Evolutionary conservation across 2,113 vertebrate genomes (phyloP), one percentile per base, ranked within the genome.

Genomic region (Climacteris rufus): DNA sequence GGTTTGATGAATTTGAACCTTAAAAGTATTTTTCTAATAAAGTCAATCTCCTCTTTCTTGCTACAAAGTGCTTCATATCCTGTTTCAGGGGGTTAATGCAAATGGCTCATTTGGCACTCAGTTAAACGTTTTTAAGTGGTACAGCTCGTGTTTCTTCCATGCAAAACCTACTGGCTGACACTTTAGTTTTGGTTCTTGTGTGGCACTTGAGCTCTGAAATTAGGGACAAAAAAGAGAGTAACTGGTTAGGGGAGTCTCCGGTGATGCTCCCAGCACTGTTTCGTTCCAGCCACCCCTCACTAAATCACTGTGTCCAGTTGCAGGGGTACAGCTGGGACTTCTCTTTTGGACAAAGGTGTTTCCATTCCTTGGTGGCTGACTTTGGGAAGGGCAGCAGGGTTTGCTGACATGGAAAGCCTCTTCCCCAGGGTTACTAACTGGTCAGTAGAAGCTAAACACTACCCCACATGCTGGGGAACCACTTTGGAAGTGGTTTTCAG

Each of bases 1-100:
- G 52, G 45, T 68, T 95, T 17, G n/a, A 83, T 94, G 25, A 77
- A 92, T 96, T 94, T 92, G 79, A 81, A 78, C 79, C 86, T 88
- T 93, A 45, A 81, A 86, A 87, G 85, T 92, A 31, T 61, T 93
- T 95, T 80, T 60, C 63, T 91, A 82, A 74, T 88, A 77, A 90
- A 91, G 37, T 27, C n/a, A 49, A 14, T 90, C 68, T 88, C 56
- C 84, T 83, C 39, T 65, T 88, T 52, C 80, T 92, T 66, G 42
- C 75, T 94, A 7, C 60, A 33, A 45, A 96, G 89, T 86, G 82
- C 89, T 90, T 91, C 64, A 16, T 91, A 81, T 93, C 90, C 83
- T 83, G 49, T 94, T 89, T 76, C 93, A 68, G 0, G 5, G 52
- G 9, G 15, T 83, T 64, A 86, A 83, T 64, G 84, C 81, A 91